Evolutionary conservation across 2,797 vertebrate genomes (phyloP), one percentile per base, ranked within the genome.

Genomic region (Coregonus sp.): DNA sequence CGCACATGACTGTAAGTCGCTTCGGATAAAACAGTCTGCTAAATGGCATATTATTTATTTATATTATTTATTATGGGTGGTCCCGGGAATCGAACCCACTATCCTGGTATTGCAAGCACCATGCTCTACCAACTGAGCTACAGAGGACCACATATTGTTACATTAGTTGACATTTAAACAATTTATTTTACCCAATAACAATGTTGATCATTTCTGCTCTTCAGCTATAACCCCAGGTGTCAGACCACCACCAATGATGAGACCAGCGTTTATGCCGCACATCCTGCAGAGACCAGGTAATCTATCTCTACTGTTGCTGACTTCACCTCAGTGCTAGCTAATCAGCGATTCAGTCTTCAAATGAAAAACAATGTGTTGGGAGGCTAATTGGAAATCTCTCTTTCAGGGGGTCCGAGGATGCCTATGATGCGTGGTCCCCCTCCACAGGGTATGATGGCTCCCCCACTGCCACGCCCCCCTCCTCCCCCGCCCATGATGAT

Each of bases 401-500:
- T 4, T 29, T 52, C 85, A 95, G 96, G 82, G 31, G 93, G 89
- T 54, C 95, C 91, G 76, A 93, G 96, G 76, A 89, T 96, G 73
- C 93, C 92, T 9, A 81, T 95, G 75, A 94, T 97, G 91, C 94
- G 95, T n/a, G 92, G 90, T 31, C 96, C 96, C 16, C 95, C 95
- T n/a, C 94, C 93, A 35, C 91, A 90, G 71, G 87, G 93, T 20
- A 92, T 96, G 1, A 93, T 97, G 73, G 95, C 96, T 0, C 96
- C 96, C 25, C 96, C 96, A 3, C 81, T 97, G 73, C 95, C 96
- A 1, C 92, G 96, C 1, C 95, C 95, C 40, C 96, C 97, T 5
- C 97, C 96, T 0, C 96, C 96, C 68, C 96, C 96, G 11, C 97
- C 96, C 16, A 96, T 97, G 91, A 93, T 96, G 92, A 94, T 97